Evolutionary conservation across 2,888 invertebrate genomes (phyloP).

Genomic region (Meghimatium bilineatum): DNA sequence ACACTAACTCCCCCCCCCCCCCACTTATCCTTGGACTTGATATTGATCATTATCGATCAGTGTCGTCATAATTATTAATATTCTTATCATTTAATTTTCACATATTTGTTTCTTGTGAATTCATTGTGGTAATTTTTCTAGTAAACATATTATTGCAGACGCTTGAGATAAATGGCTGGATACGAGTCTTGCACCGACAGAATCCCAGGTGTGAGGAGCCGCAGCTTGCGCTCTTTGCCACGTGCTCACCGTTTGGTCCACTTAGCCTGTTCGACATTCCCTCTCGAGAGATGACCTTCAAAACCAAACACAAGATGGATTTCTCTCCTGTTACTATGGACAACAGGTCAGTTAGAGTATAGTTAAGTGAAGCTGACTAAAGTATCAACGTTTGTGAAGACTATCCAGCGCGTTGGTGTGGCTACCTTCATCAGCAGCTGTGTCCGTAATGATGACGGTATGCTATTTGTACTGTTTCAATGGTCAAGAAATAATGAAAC

Average conservation of each 20-base stretch:
- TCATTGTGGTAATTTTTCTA: background rate
- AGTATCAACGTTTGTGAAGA: too few relatives aligned
- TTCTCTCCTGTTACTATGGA: slow-evolving; percentile 97
- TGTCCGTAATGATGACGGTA: too few relatives aligned
- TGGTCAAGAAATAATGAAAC: too few relatives aligned
- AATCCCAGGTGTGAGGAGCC: slow-evolving; percentile 82
- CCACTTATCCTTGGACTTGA: too few relatives aligned
- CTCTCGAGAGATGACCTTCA: slow-evolving; percentile 99
- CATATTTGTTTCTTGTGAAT: background rate
- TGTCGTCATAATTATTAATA: too few relatives aligned
- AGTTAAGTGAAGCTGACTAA: too few relatives aligned
- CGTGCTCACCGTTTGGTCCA: slow-evolving; percentile 99
- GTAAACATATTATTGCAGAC: slow-evolving; percentile 82
- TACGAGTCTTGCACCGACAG: slow-evolving; percentile 96
- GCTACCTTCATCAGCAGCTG: too few relatives aligned
- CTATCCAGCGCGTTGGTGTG: too few relatives aligned
- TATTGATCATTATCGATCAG: too few relatives aligned
- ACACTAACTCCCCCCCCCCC: too few relatives aligned
- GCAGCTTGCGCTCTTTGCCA: slow-evolving; percentile 94
- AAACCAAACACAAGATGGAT: slow-evolving; percentile 99
- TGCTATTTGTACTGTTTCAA: too few relatives aligned
- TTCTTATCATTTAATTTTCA: background rate
- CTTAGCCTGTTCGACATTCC: slow-evolving; percentile 97
- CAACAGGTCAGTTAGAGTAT: slow-evolving; percentile 83
- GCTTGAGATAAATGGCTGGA: slow-evolving; percentile 96